A percentile compares a stretch with the other conserved stretches of the same genome.
Conservation (phyloP, 2,888 invertebrate species). For the Poecilobothrus nobilitatus region DNA sequence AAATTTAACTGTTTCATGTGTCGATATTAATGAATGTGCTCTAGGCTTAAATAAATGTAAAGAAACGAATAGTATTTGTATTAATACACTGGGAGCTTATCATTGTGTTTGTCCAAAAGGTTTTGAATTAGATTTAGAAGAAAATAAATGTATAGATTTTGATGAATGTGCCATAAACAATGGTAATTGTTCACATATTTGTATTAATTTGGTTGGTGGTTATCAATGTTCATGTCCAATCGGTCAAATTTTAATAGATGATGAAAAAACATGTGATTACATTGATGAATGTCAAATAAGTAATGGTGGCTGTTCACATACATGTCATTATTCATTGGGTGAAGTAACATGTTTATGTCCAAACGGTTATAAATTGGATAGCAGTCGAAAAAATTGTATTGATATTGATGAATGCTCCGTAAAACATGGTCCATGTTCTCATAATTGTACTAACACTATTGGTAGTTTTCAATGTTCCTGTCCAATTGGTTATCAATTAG, state of each 20-base stretch:
- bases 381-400: conserved; percentile 41
- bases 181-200: conserved; percentile 46
- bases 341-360: conserved; percentile 51
- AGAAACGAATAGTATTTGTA: conserved; percentile 30
- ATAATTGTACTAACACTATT: conserved; percentile 46
- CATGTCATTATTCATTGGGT: conserved; percentile 44
- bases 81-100: conserved; percentile 41
- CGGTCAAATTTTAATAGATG: conserved; percentile 29
- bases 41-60: conserved; percentile 33
- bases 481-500: conserved; percentile 40
- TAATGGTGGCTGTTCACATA: conserved; percentile 44
- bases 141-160: conserved; percentile 43
- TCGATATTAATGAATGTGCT: conserved; percentile 49
- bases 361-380: conserved; percentile 46
- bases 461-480: conserved; percentile 49
- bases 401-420: conserved; percentile 48
- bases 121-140: conserved; percentile 40
- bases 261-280: conserved; percentile 38
- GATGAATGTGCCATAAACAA: conserved; percentile 43
- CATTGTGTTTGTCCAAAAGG: conserved; percentile 45
- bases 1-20: conserved; percentile 28
- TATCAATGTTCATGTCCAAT: conserved; percentile 36
- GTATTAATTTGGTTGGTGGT: conserved; percentile 37
- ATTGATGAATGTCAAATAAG: conserved; percentile 47
- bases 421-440: conserved; percentile 53